Base-by-base conservation (phyloP, 2,797 vertebrate genomes). In the Antrozous pallidus region DNA sequence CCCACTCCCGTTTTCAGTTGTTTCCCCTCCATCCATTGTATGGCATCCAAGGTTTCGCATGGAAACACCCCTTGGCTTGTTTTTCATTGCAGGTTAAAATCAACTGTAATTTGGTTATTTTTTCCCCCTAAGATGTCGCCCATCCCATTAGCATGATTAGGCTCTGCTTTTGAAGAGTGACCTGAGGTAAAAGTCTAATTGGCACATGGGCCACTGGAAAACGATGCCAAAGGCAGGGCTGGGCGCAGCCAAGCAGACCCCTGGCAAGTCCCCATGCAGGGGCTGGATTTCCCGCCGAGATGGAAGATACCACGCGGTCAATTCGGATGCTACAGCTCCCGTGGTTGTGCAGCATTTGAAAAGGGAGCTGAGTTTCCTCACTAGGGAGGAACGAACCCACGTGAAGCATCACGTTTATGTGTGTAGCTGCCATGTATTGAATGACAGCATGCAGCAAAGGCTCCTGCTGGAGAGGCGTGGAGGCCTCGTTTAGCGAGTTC, bases 161-260 rank as follows among this genome's bases (percentile, higher is more conserved):
- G 61, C 74, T 92, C 98, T 97, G 94, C 97, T 95, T 98, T 97
- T 97, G 98, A 97, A 97, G 96, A 98, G 97, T 98, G 98, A 98
- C 98, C 97, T 97, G 97, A 98, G 98, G 98, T 98, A 97, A 98
- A 92, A 96, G 96, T 90, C 94, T 77, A 96, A 97, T 94, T 97
- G 97, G 97, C 80, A 88, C 45, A 1, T 49, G 54, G 96, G 97
- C 90, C 81, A 69, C 78, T 28, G 80, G 83, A 96, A 96, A 96
- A 89, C 14, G 93, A 96, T 88, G 98, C 97, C 98, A 97, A 95
- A 85, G 88, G 94, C 95, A 8, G 95, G 97, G 96, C 74, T 0
- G 0, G 90, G 96, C 97, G 97, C 95, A 94, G 95, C 51, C 71
- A 83, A 92, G 38, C 96, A 8, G 67, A 56, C 45, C 6, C 95